Evolutionary conservation across 2,113 vertebrate genomes (phyloP).

Genomic region (Callipepla squamata): DNA sequence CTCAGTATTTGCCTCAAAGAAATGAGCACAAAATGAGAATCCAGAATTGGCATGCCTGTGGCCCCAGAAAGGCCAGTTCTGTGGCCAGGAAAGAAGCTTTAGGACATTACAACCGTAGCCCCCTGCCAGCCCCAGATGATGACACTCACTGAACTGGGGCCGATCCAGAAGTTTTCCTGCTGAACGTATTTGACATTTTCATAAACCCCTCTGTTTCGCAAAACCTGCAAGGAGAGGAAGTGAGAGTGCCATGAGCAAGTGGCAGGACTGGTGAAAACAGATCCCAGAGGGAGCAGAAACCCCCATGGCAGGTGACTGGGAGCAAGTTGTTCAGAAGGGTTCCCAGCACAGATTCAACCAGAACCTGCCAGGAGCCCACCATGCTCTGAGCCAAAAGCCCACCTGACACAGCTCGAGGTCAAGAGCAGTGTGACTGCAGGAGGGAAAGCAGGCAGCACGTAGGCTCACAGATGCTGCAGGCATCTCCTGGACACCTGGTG

Average conservation of each 20-base stretch:
- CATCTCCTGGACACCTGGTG: background rate
- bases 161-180: slow-evolving; percentile 99
- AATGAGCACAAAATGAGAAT: background rate
- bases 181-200: slow-evolving; percentile 98
- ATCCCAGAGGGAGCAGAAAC: background rate
- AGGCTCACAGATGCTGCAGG: background rate
- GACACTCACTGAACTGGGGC: slow-evolving; percentile 92
- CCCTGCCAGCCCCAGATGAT: background rate
- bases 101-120: background rate
- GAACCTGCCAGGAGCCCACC: background rate
- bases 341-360: background rate
- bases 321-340: background rate
- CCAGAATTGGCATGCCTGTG: background rate
- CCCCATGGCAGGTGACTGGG: background rate
- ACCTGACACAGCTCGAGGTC: background rate
- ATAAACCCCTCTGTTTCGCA: slow-evolving; percentile 96
- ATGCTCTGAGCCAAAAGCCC: background rate
- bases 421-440: background rate
- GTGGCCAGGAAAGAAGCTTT: background rate
- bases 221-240: slow-evolving; percentile 81
- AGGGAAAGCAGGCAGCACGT: background rate
- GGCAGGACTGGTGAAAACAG: background rate
- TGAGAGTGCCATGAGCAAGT: background rate
- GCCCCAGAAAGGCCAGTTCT: background rate
- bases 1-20: background rate